Base-by-base conservation (phyloP, 2,113 vertebrate genomes). In the Cepphus grylle region DNA sequence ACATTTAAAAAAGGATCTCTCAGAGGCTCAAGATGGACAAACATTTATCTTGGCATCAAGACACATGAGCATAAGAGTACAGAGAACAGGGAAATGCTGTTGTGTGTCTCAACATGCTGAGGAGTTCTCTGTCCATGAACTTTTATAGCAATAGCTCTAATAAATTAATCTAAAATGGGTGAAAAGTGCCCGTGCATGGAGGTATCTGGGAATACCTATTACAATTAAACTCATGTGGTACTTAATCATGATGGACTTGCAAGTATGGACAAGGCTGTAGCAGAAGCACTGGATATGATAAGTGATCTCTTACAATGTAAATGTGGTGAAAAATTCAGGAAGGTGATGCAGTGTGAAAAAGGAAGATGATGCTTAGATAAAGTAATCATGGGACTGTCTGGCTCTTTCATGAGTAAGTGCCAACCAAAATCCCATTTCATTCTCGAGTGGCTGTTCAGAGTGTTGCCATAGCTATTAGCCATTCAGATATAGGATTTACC, bases 291-390 rank as follows among this genome's bases (percentile, higher is more conserved):
- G 52, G 23, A 12, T 30, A 3, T 58, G 47, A 40, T 59, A 61
- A 88, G 71, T 92, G 36, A 13, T 40, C 52, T 52, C 40, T 18
- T 56, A 15, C 18, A 36, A 53, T 43, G 34, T 25, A 29, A 67
- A 58, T 30, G 49, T 2, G 4, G 15, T 36, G 27, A 81, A 74
- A 59, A 85, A 72, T 94, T 82, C 66, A 82, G 66, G 27, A 72
- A 38, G 43, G 36, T 32, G 62, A 70, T 34, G 34, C 72, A 7
- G 55, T 78, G 59, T 88, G 71, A 17, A 81, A 53, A 56, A 59
- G 42, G 72, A 73, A 83, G 45, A 63, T 96, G 14, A 61, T 88
- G 77, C 47, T 88, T 70, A 50, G 67, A 56, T 77, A 36, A 67
- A 73, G 34, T 47, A 79, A 72, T 90, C 29, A 65, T 27, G 26